Conservation (phyloP, 2,113 vertebrate species). For the Pygoscelis antarcticus region DNA sequence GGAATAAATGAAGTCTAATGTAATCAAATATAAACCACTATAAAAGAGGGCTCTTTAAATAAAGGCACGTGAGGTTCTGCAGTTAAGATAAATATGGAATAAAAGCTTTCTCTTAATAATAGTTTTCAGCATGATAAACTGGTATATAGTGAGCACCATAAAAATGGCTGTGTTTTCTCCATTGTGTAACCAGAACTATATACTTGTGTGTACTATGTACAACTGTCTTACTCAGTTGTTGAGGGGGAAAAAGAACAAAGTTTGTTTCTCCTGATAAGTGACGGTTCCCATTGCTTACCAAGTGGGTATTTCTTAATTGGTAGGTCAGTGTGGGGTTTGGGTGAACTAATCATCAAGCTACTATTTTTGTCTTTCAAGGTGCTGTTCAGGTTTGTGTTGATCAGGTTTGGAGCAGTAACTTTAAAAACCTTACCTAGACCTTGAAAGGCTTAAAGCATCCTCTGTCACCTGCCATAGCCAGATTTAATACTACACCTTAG, state of each 20-base stretch:
- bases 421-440: not conserved
- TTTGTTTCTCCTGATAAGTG: not conserved
- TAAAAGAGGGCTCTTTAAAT: not conserved
- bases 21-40: not conserved
- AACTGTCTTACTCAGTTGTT: conserved; percentile 74
- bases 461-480: not conserved
- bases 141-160: conserved; percentile 69
- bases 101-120: not conserved
- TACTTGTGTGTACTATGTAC: not conserved
- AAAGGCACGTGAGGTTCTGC: not conserved
- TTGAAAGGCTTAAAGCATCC: not conserved
- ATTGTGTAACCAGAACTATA: conserved; percentile 77
- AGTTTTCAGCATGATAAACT: conserved; percentile 48
- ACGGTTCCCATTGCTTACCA: not conserved
- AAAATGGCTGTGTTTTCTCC: conserved; percentile 69
- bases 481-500: not conserved
- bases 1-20: not conserved
- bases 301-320: not conserved
- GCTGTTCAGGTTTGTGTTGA: not conserved
- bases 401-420: not conserved
- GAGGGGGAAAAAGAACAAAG: not conserved
- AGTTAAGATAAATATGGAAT: not conserved
- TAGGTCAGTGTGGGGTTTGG: not conserved
- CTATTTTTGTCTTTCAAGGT: not conserved
- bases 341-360: not conserved